Evolutionary conservation across 2,797 vertebrate genomes (phyloP), one percentile per base, ranked within the genome.

Genomic region (Galaxias olidus): DNA sequence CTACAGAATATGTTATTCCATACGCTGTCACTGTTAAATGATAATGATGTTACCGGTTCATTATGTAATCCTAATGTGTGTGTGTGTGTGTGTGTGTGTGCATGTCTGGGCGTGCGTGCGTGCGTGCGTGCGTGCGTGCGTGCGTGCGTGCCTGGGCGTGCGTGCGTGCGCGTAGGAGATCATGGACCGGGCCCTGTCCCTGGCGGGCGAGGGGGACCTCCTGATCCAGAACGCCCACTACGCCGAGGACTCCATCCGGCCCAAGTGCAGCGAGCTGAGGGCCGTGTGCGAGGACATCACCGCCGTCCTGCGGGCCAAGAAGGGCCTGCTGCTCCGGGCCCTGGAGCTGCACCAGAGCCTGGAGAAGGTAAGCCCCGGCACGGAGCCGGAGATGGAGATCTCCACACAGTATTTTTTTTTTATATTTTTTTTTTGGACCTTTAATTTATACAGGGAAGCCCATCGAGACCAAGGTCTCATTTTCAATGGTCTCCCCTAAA

Each of bases 241-340:
- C 0, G 97, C 96, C 0, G 91, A 96, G 77, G 96, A 99, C 89
- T 98, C 94, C 62, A 95, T 99, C 84, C 88, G 90, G 69, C 96
- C 97, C 8, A 98, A 98, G 87, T 97, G 97, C 80, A 87, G 75
- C 3, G 96, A 98, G 84, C 93, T 99, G 69, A 86, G 89, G 60
- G 84, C 78, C 51, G 91, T 92, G 63, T 94, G 91, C 5, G 93
- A 93, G 63, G 89, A 88, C 56, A 85, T 96, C 41, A 59, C 65
- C 48, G 63, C 84, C 0, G 90, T 90, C 4, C 73, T 92, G 64
- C 87, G 86, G 72, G 82, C 66, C 79, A 94, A 89, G 78, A 92
- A 92, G 73, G 82, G 74, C 69, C 84, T 92, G 50, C 92, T 98
- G 30, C 87, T 91, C 65, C 90, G 90, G 68, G 93, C 96, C 0